Evolutionary conservation across 2,797 vertebrate species (phyloP), one percentile per base, ranked within the genome.

Genomic region (Lepidocolaptes lacrymiger): DNA sequence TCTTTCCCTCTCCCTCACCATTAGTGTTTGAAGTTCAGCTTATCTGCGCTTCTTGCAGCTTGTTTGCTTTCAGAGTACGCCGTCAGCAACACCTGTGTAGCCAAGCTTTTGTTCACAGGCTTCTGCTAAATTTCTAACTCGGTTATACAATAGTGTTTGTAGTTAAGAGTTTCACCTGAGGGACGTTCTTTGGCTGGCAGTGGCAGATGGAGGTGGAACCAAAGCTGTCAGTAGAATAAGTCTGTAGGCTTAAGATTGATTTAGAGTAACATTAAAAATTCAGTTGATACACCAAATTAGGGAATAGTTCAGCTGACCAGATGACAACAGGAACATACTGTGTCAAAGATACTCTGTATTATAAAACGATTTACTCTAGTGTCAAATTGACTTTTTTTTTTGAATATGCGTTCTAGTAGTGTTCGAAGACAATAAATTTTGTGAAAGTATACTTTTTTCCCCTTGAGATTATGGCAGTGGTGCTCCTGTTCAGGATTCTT

Each of bases 381-480:
- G 32, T 61, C 52, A 16, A 34, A 13, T 37, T 72, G 27, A 6
- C 21, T 55, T 81, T 64, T 55, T 46, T 41, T 28, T 39, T 39
- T 39, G 39, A 8, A 6, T 74, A 6, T n/a, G 4, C 21, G 2
- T 56, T 86, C 56, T 44, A 14, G 7, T 75, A 23, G 10, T 20
- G 7, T 81, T 66, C 49, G 28, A 41, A 37, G 17, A 54, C 55
- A 67, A 6, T 27, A 69, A 44, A 14, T 34, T 27, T 14, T 23
- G 4, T 46, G 19, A 26, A 36, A 80, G 14, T 49, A 6, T 72
- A 4, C 9, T 4, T 12, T 0, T 1, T 0, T 1, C 6, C 12
- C 7, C 8, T 2, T 7, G 18, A 64, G 28, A 6, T 4, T 61
- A 9, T 46, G 39, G 6, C 13, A 46, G 12, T 39, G 26, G 24